Evolutionary conservation across 64 coral and sea anemone genomes (phyloP).

Genomic region (Montipora foliosa): DNA sequence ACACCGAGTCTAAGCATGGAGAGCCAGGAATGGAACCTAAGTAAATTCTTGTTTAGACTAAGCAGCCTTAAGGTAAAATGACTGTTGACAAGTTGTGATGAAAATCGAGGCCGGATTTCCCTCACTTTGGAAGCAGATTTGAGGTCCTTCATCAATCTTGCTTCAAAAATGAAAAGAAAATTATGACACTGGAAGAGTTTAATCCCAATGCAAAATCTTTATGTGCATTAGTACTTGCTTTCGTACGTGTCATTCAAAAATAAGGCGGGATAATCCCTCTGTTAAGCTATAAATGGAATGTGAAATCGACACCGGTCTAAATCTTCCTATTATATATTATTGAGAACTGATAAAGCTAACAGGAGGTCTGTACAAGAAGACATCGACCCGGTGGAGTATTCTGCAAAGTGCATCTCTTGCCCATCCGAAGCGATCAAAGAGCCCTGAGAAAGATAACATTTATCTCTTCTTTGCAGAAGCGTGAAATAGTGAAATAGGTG

Average conservation of each 20-base stretch:
- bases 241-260: slow-evolving; percentile 13
- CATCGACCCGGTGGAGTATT: background rate
- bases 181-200: too few relatives aligned
- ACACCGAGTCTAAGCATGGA: too few relatives aligned
- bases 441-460: too few relatives aligned
- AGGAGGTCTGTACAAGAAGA: slow-evolving; percentile 5
- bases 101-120: too few relatives aligned
- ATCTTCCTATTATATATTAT: background rate
- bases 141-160: too few relatives aligned
- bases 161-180: too few relatives aligned
- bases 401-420: background rate
- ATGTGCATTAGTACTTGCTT: background rate
- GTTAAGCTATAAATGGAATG: background rate
- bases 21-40: too few relatives aligned
- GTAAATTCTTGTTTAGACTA: too few relatives aligned
- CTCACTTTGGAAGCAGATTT: too few relatives aligned
- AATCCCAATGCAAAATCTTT: too few relatives aligned
- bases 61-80: background rate
- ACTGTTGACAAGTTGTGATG: background rate
- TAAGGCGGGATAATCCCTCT: background rate
- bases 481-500: too few relatives aligned
- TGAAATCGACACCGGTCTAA: slow-evolving; percentile 6
- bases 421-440: background rate
- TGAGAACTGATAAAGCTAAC: background rate
- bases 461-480: too few relatives aligned